Percentiles rank a stretch among this genome's conserved stretches.
Conservation (phyloP, 2,113 vertebrate genomes). For the Anguilla rostrata region DNA sequence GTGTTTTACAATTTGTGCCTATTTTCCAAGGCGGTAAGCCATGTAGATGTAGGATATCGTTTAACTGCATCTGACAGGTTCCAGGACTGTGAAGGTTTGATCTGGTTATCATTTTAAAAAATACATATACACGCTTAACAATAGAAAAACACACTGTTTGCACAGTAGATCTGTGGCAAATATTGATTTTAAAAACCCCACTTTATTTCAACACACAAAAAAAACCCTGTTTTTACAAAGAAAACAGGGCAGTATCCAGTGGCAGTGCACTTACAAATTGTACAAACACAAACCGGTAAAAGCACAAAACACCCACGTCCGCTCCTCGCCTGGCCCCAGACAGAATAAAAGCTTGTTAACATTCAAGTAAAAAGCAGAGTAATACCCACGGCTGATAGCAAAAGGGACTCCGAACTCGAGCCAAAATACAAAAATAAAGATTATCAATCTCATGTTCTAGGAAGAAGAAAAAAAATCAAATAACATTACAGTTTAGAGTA, state of each 20-base stretch:
- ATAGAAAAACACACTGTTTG: neutral
- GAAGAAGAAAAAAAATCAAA: too few species aligned
- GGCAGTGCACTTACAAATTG: conserved; percentile 15
- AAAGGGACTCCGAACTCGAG: neutral
- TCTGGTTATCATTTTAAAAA: too few species aligned
- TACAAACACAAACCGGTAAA: neutral
- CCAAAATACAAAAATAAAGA: conserved; percentile 11
- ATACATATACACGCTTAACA: neutral
- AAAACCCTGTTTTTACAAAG: neutral
- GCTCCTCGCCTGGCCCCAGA: neutral
- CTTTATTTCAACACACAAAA: conserved; percentile 4
- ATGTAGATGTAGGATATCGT: too few species aligned
- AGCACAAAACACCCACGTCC: neutral
- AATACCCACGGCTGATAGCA: neutral
- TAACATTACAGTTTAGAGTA: neutral
- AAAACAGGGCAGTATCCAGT: conserved; percentile 1
- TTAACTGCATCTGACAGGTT: too few species aligned
- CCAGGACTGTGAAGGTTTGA: too few species aligned
- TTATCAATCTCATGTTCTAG: neutral
- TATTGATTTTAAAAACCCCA: neutral
- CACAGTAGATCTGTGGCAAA: neutral
- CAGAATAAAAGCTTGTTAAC: neutral
- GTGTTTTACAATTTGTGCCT: neutral
- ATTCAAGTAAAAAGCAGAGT: neutral
- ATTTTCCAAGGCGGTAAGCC: neutral